These are phyloP conservation scores for Lamproptera curius DNA, from an alignment of 2,888 invertebrate species.

Conservation along the genomic window DNA sequence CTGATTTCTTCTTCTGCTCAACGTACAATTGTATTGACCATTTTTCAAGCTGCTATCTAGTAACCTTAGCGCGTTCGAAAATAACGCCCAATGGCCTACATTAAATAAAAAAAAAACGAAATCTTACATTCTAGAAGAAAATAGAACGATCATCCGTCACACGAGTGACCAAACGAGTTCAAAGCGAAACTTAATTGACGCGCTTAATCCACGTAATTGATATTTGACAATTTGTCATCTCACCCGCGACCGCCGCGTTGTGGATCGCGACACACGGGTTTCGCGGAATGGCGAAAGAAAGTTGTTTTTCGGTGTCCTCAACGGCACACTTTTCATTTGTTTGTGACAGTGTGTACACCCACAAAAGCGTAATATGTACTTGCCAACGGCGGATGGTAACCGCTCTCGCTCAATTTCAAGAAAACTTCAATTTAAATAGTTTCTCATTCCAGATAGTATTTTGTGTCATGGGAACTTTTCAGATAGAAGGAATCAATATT, in stretches of 20 bases:
- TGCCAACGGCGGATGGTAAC: not conserved
- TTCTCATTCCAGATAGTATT: not conserved
- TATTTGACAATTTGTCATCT: slow-evolving; percentile 1
- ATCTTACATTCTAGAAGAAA: no score
- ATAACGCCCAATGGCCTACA: no score
- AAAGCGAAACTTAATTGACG: not conserved
- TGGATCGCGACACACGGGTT: slow-evolving; percentile 1
- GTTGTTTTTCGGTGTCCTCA: slow-evolving; percentile 5
- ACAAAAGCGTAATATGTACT: not conserved
- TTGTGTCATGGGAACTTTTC: no score
- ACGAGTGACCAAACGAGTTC: not conserved
- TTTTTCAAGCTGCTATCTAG: no score
- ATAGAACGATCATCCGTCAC: no score
- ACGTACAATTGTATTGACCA: no score
- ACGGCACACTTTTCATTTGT: slow-evolving; percentile 9
- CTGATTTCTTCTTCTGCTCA: no score
- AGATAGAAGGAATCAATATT: no score
- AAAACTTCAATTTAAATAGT: not conserved
- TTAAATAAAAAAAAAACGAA: no score
- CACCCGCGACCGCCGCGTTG: not conserved
- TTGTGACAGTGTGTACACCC: slow-evolving; percentile 1
- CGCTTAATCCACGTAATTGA: not conserved
- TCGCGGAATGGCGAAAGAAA: slow-evolving; percentile 8
- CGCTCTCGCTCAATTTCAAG: not conserved
- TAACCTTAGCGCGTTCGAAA: no score